Percentiles rank a stretch among this genome's conserved stretches.
Conservation (phyloP, 2,888 invertebrate genomes). For the Sialis lutaria region DNA sequence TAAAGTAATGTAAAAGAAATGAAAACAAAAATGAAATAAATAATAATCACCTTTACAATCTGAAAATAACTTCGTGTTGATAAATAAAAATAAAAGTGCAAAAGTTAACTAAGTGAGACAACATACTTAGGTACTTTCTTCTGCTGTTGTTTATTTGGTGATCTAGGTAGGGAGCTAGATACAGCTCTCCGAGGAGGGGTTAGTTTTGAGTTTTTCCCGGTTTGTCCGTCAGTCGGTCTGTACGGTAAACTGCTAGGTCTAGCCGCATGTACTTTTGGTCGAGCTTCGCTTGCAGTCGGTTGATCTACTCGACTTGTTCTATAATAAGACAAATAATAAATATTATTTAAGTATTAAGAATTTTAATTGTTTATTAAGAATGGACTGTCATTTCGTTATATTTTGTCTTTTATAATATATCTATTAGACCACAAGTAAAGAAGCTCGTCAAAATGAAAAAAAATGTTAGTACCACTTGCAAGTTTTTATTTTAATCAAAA, state of each 20-base stretch:
- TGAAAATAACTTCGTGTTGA: too few relatives aligned
- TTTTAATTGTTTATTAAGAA: too few relatives aligned
- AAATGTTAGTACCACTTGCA: too few relatives aligned
- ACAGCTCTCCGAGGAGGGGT: slow-evolving; percentile 43
- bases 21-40: not conserved
- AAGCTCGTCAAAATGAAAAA: too few relatives aligned
- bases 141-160: slow-evolving; percentile 18
- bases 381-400: too few relatives aligned
- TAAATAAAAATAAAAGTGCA: too few relatives aligned
- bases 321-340: slow-evolving; percentile 7
- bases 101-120: too few relatives aligned
- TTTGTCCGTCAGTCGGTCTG: slow-evolving; percentile 25
- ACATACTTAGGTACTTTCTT: slow-evolving; percentile 1
- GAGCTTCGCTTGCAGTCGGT: slow-evolving; percentile 22
- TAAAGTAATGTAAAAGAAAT: not conserved
- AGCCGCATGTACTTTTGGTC: slow-evolving; percentile 22
- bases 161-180: slow-evolving; percentile 43
- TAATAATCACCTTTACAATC: too few relatives aligned
- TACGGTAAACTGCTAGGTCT: slow-evolving; percentile 56
- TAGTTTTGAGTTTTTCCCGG: slow-evolving; percentile 18
- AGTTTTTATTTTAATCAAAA: too few relatives aligned
- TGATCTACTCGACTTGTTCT: slow-evolving; percentile 48
- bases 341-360: slow-evolving; percentile 3
- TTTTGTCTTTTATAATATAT: too few relatives aligned
- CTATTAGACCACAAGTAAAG: too few relatives aligned